Percentiles rank a stretch among this genome's conserved stretches.
phyloP scores from a whole-genome alignment of 1,140 invertebrate species.

The Eufriesea mexicana region DNA sequence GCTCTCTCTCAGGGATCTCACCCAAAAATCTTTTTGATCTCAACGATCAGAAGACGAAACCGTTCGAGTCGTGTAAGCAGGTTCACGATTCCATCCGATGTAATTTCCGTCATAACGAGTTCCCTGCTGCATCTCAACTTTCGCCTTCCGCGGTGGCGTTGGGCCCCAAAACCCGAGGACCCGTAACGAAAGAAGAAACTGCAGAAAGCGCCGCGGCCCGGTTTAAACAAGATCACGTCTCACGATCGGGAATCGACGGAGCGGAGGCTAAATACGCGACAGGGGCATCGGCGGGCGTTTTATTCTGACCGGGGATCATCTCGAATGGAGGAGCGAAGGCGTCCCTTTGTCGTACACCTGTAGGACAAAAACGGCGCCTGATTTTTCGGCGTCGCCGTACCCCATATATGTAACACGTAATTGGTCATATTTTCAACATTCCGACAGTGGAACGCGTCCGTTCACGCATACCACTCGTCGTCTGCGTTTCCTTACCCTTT shows the following conservation, averaged over 20 bases:
- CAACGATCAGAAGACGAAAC: no score
- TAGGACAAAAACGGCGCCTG: conserved; percentile 50
- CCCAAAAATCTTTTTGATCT: no score
- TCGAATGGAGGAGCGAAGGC: neutral
- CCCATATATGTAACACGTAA: conserved; percentile 80
- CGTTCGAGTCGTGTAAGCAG: no score
- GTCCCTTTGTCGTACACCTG: conserved; percentile 38
- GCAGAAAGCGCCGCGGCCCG: neutral
- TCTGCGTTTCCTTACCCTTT: conserved; percentile 5
- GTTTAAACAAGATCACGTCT: conserved; percentile 2
- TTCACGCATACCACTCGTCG: conserved; percentile 49
- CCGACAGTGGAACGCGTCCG: conserved; percentile 51
- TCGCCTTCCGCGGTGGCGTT: neutral
- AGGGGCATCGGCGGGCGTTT: neutral
- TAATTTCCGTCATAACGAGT: no score
- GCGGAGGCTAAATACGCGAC: conserved; percentile 1
- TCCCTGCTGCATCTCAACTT: neutral
- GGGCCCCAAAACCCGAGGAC: no score
- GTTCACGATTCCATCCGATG: no score
- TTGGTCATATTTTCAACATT: conserved; percentile 77
- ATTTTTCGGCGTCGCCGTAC: conserved; percentile 63
- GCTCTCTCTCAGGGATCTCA: no score
- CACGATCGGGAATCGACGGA: conserved; percentile 1
- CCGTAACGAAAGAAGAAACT: neutral
- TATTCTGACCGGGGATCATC: conserved; percentile 14